Percentiles rank a stretch among this genome's conserved stretches.
Evolutionary conservation across 2,888 invertebrate genomes (phyloP).

Genomic region (Oscheius sp.): DNA sequence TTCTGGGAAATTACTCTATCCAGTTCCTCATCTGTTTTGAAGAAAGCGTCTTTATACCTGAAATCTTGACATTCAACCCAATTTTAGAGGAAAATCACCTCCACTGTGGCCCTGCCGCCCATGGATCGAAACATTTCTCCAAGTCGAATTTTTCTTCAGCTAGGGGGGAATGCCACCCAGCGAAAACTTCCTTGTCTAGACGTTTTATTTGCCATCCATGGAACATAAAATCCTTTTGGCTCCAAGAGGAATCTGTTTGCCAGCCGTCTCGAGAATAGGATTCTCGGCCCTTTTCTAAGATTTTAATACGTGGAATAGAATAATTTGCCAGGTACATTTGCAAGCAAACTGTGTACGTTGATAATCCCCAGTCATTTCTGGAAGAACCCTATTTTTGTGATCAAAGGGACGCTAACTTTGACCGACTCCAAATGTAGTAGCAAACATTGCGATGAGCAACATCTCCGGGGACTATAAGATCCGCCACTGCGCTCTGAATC

Average conservation of each 20-base stretch:
- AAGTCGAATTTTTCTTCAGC: conserved; percentile 39
- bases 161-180: conserved; percentile 55
- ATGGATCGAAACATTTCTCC: conserved; percentile 35
- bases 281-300: conserved; percentile 47
- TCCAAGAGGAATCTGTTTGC: conserved; percentile 54
- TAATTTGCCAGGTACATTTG: conserved; percentile 49
- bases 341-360: conserved; percentile 58
- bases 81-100: conserved; percentile 17
- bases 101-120: conserved; percentile 42
- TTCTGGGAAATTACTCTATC: conserved; percentile 14
- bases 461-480: conserved; percentile 37
- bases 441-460: conserved; percentile 15
- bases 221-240: conserved; percentile 51
- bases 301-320: conserved; percentile 35
- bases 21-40: conserved; percentile 10
- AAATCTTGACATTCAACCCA: not conserved
- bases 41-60: conserved; percentile 51
- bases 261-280: conserved; percentile 59
- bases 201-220: conserved; percentile 59
- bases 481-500: conserved; percentile 49
- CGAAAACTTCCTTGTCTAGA: conserved; percentile 42
- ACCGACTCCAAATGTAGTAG: conserved; percentile 36
- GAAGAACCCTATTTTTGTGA: not conserved
- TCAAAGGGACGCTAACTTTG: too few species aligned
- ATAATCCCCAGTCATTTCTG: conserved; percentile 45